Evolutionary conservation across 2,797 vertebrate species (phyloP).

Genomic region (Coccyzus lansbergi): DNA sequence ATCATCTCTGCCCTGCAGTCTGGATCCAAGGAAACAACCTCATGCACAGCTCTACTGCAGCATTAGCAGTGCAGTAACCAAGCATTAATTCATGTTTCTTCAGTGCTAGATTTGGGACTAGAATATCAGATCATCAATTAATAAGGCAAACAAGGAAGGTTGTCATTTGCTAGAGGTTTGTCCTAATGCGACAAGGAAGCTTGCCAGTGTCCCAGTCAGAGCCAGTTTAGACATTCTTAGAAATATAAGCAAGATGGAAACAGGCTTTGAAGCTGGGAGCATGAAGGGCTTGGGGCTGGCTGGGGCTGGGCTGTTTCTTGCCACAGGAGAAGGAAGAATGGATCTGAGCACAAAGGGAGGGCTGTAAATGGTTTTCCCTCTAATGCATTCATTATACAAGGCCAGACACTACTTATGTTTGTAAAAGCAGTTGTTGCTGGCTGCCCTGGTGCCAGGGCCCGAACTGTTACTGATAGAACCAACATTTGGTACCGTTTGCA

Average conservation of each 20-base stretch:
- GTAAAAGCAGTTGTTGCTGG: background rate
- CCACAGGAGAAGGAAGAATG: background rate
- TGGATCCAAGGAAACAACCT: background rate
- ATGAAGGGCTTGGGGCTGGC: rapidly evolving
- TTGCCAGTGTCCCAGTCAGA: background rate
- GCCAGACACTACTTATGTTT: background rate
- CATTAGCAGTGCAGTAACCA: background rate
- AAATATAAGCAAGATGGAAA: background rate
- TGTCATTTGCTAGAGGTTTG: background rate
- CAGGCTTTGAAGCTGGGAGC: background rate
- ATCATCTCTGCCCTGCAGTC: background rate
- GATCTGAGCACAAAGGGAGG: background rate
- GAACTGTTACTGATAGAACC: background rate
- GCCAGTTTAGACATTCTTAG: background rate
- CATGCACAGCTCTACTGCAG: rapidly evolving
- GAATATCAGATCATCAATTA: background rate
- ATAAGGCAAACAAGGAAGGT: background rate
- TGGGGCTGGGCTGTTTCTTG: background rate
- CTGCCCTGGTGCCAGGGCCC: no score
- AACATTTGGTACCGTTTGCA: background rate
- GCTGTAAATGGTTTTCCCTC: background rate
- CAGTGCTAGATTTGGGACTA: background rate
- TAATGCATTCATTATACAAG: background rate
- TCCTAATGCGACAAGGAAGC: background rate
- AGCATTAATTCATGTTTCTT: background rate